Evolutionary conservation across 2,888 invertebrate genomes (phyloP), one percentile per base, ranked within the genome.

Genomic region (Disparrhopalites patrizii): DNA sequence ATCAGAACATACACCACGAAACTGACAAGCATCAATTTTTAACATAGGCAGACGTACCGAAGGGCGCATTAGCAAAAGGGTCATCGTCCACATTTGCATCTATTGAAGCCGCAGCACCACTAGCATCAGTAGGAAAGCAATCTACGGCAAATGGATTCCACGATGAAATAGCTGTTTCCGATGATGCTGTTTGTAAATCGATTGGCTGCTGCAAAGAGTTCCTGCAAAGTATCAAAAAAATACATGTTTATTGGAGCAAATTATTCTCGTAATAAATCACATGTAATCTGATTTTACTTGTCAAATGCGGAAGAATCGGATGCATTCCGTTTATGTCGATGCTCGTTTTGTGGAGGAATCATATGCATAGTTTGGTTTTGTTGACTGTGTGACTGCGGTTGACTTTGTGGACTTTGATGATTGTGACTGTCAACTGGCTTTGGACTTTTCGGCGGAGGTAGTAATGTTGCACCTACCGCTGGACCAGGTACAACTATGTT

Each of bases 271-370:
- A n/a, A n/a, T n/a, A n/a, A n/a, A n/a, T n/a, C n/a, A n/a, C n/a
- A n/a, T n/a, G n/a, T n/a, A n/a, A n/a, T n/a, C n/a, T n/a, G 13
- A 5, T 55, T 8, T 81, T 81, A 89, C 89, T 88, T 89, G 78
- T 87, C 88, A 77, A 89, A 89, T 73, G 89, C 88, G 62, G 89
- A 88, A 1, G 91, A 91, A 77, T 91, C 91, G 77, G 90, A 90
- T 79, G 89, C 89, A 78, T 91, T 90, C 65, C 91, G 83, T 62
- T 91, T 81, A 78, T 91, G 91, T 7, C 86, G 85, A 62, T 76
- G 74, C 1, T 69, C 69, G 15, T 38, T 65, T 20, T 23, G 57
- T 8, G 40, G 40, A n/a, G 57, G 40, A n/a, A 47, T 47, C 47
- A 47, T 47, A 13, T 47, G 47, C 47, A 47, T 47, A 23, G 36